phyloP scores from a whole-genome alignment of 2,888 invertebrate genomes.

The Polyommatus icarus region DNA sequence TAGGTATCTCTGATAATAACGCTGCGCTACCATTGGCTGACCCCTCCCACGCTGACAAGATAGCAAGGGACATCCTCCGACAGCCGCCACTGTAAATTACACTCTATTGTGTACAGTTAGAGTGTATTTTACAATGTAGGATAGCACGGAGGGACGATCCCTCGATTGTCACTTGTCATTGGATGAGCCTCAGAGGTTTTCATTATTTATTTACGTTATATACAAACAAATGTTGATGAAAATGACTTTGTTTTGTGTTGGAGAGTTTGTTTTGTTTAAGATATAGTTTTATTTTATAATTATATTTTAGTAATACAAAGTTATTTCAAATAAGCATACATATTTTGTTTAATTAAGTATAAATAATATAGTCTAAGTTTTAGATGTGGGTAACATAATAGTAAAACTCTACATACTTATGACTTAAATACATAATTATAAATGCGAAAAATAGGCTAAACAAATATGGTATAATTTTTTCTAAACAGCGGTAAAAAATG shows the following conservation, averaged over 20 bases:
- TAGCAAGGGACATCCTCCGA: conserved; percentile 75
- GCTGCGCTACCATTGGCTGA: conserved; percentile 69
- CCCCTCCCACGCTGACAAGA: conserved; percentile 78
- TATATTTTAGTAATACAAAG: neutral
- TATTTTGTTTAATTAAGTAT: too few species aligned
- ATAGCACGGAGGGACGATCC: conserved; percentile 69
- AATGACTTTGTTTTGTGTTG: neutral
- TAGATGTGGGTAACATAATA: too few species aligned
- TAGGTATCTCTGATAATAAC: conserved; percentile 69
- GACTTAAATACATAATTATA: too few species aligned
- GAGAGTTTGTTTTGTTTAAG: neutral
- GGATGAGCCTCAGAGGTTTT: conserved; percentile 73
- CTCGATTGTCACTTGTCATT: conserved; percentile 76
- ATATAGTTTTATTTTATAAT: neutral
- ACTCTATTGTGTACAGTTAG: conserved; percentile 45
- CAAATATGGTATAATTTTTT: too few species aligned
- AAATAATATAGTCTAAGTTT: too few species aligned
- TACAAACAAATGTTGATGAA: conserved; percentile 38
- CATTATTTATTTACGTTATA: conserved; percentile 67
- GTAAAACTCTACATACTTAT: too few species aligned
- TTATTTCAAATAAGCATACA: neutral
- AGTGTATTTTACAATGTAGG: conserved; percentile 48
- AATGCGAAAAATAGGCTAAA: too few species aligned
- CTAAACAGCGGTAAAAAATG: too few species aligned
- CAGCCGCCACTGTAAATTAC: conserved; percentile 43